A percentile compares a stretch with the other conserved stretches of the same genome.
Conservation (phyloP, 2,888 invertebrate species). For the Diogma glabrata region DNA sequence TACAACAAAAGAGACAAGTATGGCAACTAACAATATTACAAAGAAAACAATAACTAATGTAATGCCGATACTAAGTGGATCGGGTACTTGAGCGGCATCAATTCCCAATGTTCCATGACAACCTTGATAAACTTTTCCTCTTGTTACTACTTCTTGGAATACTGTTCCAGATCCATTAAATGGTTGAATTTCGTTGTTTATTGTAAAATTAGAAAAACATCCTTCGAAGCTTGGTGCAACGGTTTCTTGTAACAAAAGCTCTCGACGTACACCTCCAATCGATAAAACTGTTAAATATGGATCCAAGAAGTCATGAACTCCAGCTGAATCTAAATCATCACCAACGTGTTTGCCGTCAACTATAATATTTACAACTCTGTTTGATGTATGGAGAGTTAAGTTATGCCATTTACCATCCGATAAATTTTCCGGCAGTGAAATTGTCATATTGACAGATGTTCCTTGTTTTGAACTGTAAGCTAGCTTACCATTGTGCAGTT, state of each 20-base stretch:
- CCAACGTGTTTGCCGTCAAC: constrained; percentile 62
- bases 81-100: constrained; percentile 65
- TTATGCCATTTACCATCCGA: constrained; percentile 86
- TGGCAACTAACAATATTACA: constrained; percentile 76
- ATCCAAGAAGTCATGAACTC: constrained; percentile 85
- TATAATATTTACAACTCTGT: constrained; percentile 56
- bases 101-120: constrained; percentile 66
- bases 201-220: constrained; percentile 77
- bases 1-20: constrained; percentile 83
- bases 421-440: constrained; percentile 46
- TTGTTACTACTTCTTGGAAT: constrained; percentile 54
- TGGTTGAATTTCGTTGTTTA: constrained; percentile 83
- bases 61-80: constrained; percentile 84
- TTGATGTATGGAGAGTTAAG: constrained; percentile 59
- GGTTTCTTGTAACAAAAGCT: constrained; percentile 41
- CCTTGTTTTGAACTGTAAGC: constrained; percentile 71
- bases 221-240: constrained; percentile 66
- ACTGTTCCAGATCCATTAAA: constrained; percentile 79
- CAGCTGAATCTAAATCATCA: constrained; percentile 74
- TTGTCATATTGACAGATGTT: constrained; percentile 71
- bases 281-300: constrained; percentile 74
- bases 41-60: constrained; percentile 91
- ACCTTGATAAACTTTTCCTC: constrained; percentile 62
- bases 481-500: constrained; percentile 63
- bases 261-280: constrained; percentile 63